Evolutionary conservation across 2,888 invertebrate species (phyloP), one percentile per base, ranked within the genome.

Genomic region (Phania funesta): DNA sequence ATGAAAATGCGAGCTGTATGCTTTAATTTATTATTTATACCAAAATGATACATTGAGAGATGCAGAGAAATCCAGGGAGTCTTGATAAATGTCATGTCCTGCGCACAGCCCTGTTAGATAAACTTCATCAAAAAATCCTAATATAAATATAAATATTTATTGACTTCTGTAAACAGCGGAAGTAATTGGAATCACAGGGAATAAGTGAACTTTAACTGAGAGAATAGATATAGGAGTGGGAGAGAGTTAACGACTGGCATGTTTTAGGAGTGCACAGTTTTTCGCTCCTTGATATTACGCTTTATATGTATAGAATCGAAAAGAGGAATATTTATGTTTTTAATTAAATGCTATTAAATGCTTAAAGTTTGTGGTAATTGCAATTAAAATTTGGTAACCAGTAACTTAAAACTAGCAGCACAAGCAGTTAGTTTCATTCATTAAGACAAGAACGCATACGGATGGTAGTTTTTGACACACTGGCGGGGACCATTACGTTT

Each of bases 1-100:
- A 54, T 70, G 78, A 77, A 78, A 78, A 68, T 70, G 77, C 81
- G 81, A 82, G 77, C 81, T 82, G 81, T 82, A 82, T 78, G 56
- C 77, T 50, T 58, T 74, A 65, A 74, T 60, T 80, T 76, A 74
- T 78, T 77, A 50, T 74, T 74, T 71, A 68, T 74, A 67, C 13
- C 18, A 56, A 46, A 64, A 48, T 64, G 29, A 71, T 26, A 11
- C 18, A 48, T n/a, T 8, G 16, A 22, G 50, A 56, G 26, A 26
- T 20, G 6, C 0, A 24, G 6, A 24, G 11, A 35, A 16, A n/a
- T n/a, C n/a, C n/a, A n/a, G n/a, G n/a, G n/a, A n/a, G n/a, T n/a
- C 3, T 1, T 64, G 74, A 74, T 65, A 74, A 24, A 54, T 64
- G 54, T 1, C 20, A 1, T 41, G 41, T 41, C 76, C 71, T 67